Evolutionary conservation across 2,797 vertebrate genomes (phyloP).

Genomic region (Otolemur crassicaudatus): DNA sequence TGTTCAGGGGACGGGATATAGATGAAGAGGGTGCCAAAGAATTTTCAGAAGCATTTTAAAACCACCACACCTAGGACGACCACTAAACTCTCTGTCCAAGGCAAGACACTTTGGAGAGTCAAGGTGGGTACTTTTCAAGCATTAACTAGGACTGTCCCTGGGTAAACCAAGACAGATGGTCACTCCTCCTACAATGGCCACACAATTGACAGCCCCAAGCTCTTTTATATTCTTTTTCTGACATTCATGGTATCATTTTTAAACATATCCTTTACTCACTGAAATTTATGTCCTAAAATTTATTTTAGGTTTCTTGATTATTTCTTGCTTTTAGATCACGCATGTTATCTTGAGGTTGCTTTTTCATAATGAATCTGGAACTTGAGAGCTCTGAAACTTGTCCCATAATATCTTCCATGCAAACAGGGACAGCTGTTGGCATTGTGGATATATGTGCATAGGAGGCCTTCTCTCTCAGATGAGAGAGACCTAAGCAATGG

Average conservation of each 20-base stretch:
- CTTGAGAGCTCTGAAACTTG: neutral
- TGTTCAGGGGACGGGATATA: neutral
- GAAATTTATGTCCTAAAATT: neutral
- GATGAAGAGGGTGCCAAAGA: neutral
- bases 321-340: constrained; percentile 14
- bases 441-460: neutral
- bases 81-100: neutral
- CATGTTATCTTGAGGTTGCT: neutral
- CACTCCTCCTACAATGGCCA: neutral
- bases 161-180: neutral
- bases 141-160: neutral
- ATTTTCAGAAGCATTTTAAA: neutral
- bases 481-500: constrained; percentile 49
- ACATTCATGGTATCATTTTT: neutral
- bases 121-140: neutral
- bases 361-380: constrained; percentile 3
- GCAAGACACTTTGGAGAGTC: neutral
- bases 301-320: neutral
- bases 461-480: constrained; percentile 4
- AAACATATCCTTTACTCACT: neutral
- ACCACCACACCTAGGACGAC: too few relatives aligned
- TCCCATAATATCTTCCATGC: neutral
- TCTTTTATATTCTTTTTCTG: neutral
- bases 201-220: neutral
- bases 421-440: neutral